These are phyloP conservation scores for Erythrocercus mccallii DNA, from an alignment of 2,113 vertebrate genomes.

Conservation along the genomic window DNA sequence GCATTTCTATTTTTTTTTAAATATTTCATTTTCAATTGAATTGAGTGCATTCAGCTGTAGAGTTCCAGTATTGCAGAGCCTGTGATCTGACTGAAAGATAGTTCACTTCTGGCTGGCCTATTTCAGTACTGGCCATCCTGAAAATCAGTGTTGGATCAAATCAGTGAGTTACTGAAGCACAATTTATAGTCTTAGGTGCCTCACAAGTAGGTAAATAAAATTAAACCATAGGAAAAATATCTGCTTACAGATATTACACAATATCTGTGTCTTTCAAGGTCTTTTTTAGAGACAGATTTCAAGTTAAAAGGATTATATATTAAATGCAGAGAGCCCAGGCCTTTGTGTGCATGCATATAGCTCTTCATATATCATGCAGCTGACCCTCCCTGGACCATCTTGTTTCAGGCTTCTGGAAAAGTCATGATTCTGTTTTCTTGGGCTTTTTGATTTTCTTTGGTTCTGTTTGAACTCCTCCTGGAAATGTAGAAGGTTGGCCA, in stretches of 20 bases:
- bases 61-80: not conserved
- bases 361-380: not conserved
- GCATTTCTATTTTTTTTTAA: not conserved
- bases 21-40: not conserved
- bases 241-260: not conserved
- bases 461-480: not conserved
- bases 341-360: accelerated
- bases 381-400: not conserved
- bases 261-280: not conserved
- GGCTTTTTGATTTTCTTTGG: not conserved
- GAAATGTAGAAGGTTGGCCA: not conserved
- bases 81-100: accelerated
- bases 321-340: not conserved
- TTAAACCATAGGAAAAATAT: not conserved
- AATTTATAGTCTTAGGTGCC: not conserved
- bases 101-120: not conserved
- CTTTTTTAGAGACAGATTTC: not conserved
- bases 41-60: not conserved
- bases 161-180: not conserved
- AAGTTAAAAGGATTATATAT: not conserved
- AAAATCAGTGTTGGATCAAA: not conserved
- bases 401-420: not conserved
- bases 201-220: not conserved
- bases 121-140: not conserved
- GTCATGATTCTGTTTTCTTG: not conserved